phyloP scores from a whole-genome alignment of 2,888 invertebrate species.

The Parochlus steinenii region DNA sequence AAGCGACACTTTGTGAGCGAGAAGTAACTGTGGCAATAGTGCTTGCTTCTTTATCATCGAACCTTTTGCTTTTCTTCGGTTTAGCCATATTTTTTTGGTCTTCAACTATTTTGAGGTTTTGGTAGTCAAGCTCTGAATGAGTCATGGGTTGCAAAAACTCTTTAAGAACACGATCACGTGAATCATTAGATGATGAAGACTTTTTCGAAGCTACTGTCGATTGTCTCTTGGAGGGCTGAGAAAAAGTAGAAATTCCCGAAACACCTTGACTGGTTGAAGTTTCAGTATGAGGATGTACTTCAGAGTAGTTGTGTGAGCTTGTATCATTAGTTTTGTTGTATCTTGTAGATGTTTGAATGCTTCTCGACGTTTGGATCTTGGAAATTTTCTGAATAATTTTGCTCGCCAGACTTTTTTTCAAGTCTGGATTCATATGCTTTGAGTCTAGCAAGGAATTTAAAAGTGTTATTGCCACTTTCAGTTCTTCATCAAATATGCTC shows the following conservation, averaged over 20 bases:
- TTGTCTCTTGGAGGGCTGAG: background rate
- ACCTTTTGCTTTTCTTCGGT: constrained; percentile 4
- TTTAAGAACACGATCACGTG: constrained; percentile 5
- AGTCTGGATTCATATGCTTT: constrained; percentile 6
- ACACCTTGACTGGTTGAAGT: too few relatives aligned
- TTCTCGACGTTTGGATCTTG: constrained; percentile 10
- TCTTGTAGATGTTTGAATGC: constrained; percentile 11
- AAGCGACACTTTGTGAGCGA: too few relatives aligned
- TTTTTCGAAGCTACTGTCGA: background rate
- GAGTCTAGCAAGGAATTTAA: constrained; percentile 8
- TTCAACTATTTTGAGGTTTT: constrained; percentile 3
- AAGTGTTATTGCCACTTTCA: constrained; percentile 9
- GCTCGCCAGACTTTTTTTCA: constrained; percentile 8
- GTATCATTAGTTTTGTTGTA: too few relatives aligned
- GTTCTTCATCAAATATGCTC: constrained; percentile 10
- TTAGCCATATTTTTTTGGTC: background rate
- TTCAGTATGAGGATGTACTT: too few relatives aligned
- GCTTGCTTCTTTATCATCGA: too few relatives aligned
- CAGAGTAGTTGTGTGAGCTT: too few relatives aligned
- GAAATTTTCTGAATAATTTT: constrained; percentile 11
- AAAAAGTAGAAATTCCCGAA: too few relatives aligned
- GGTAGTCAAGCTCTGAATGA: constrained; percentile 2
- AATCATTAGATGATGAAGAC: background rate
- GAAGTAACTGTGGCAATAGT: too few relatives aligned
- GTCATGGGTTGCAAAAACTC: constrained; percentile 9